Conservation (phyloP, 1,140 invertebrate genomes). For the Aphelinus certus region DNA sequence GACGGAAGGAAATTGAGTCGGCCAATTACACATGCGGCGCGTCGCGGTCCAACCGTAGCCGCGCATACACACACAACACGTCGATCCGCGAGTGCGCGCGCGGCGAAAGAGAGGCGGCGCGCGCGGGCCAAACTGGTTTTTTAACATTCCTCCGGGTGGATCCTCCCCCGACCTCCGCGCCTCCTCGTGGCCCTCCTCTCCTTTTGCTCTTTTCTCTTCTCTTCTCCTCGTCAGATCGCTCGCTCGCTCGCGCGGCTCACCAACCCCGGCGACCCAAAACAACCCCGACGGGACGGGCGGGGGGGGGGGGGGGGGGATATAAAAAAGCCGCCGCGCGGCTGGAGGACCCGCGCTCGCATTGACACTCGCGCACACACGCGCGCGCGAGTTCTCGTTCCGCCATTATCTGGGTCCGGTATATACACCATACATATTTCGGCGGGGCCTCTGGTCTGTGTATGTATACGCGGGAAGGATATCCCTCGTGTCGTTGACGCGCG, state of each 20-base stretch:
- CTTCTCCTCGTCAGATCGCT: no score
- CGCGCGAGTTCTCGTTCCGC: conserved; percentile 2
- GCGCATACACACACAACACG: no score
- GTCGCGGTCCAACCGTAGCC: no score
- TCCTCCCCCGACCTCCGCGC: neutral
- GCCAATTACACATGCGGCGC: conserved; percentile 56
- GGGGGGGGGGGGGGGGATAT: neutral
- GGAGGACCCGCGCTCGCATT: conserved; percentile 18
- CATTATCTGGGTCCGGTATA: neutral
- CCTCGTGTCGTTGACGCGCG: no score
- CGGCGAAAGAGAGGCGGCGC: conserved; percentile 16
- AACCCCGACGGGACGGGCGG: conserved; percentile 14
- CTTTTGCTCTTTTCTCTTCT: no score
- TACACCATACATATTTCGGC: no score
- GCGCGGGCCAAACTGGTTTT: conserved; percentile 39
- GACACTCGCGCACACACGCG: conserved; percentile 6
- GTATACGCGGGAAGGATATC: no score
- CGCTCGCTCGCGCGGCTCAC: no score
- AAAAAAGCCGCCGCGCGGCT: conserved; percentile 20
- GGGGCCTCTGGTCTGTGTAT: no score
- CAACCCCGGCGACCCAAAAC: conserved; percentile 8
- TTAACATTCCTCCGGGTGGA: conserved; percentile 38
- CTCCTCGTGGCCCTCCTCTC: neutral
- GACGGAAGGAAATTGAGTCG: conserved; percentile 59
- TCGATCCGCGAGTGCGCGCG: conserved; percentile 40